These are phyloP conservation scores for Cynaeus angustus DNA, from an alignment of 2,888 invertebrate species.

Conservation along the genomic window DNA sequence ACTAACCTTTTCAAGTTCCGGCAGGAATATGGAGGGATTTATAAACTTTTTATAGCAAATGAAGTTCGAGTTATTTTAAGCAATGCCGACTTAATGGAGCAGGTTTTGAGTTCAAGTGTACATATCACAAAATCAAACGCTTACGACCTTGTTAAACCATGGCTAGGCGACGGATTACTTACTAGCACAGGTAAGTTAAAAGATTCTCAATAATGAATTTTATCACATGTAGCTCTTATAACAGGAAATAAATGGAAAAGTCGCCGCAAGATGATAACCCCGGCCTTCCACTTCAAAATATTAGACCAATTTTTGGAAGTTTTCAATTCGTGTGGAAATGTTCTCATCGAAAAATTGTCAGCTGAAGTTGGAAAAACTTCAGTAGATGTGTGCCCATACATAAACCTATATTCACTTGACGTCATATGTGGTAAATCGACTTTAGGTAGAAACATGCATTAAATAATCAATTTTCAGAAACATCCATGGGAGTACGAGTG, in stretches of 20 bases:
- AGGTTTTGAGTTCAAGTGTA: slow-evolving; percentile 50
- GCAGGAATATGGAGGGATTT: slow-evolving; percentile 14
- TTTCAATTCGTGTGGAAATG: slow-evolving; percentile 78
- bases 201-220: too few relatives aligned
- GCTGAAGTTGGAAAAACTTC: slow-evolving; percentile 67
- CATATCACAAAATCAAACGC: slow-evolving; percentile 6
- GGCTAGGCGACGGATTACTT: slow-evolving; percentile 25
- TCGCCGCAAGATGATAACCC: slow-evolving; percentile 82
- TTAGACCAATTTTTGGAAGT: slow-evolving; percentile 81
- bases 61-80: slow-evolving; percentile 9
- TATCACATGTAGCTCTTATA: too few relatives aligned
- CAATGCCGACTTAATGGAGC: slow-evolving; percentile 71
- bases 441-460: neutral
- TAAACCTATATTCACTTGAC: slow-evolving; percentile 77
- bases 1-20: slow-evolving; percentile 3
- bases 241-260: slow-evolving; percentile 76
- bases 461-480: slow-evolving; percentile 75
- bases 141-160: neutral
- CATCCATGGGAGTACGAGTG: slow-evolving; percentile 87
- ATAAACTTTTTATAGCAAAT: slow-evolving; percentile 29
- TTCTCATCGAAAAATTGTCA: slow-evolving; percentile 75
- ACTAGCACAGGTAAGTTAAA: slow-evolving; percentile 18
- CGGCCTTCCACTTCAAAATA: slow-evolving; percentile 86
- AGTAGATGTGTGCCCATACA: slow-evolving; percentile 77
- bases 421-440: slow-evolving; percentile 75